These are phyloP conservation scores for Lithophane ornitopus DNA, from an alignment of 2,888 invertebrate species.

Conservation along the genomic window DNA sequence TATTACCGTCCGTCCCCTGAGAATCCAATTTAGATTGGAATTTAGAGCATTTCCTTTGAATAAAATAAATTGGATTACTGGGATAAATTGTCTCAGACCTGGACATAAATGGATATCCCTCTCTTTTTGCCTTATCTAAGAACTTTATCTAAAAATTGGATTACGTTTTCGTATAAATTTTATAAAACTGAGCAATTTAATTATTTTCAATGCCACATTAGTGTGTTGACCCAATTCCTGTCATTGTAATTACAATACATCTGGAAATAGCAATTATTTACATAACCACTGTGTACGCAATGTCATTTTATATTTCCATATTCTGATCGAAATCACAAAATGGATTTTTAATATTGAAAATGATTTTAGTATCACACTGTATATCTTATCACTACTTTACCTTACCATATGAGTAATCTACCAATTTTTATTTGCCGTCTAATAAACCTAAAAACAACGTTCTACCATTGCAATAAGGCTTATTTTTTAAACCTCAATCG, in stretches of 20 bases:
- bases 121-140: neutral
- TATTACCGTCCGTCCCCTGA: neutral
- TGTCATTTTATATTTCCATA: neutral
- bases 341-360: slow-evolving; percentile 11
- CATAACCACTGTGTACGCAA: neutral
- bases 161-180: neutral
- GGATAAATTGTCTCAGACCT: slow-evolving; percentile 8
- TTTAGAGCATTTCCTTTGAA: slow-evolving; percentile 30
- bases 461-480: slow-evolving; percentile 53
- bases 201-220: neutral
- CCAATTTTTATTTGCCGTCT: slow-evolving; percentile 67
- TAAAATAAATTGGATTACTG: slow-evolving; percentile 47
- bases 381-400: slow-evolving; percentile 86
- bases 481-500: slow-evolving; percentile 39
- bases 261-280: neutral
- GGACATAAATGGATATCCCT: slow-evolving; percentile 4
- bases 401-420: slow-evolving; percentile 81
- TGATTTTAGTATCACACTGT: slow-evolving; percentile 74
- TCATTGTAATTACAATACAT: too few species aligned
- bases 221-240: neutral
- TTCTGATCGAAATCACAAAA: slow-evolving; percentile 19
- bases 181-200: neutral
- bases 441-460: slow-evolving; percentile 47
- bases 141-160: neutral
- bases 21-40: slow-evolving; percentile 46